These are phyloP conservation scores for Bergia sp. DNA, from an alignment of 92 coral and sea anemone genomes.

Conservation along the genomic window DNA sequence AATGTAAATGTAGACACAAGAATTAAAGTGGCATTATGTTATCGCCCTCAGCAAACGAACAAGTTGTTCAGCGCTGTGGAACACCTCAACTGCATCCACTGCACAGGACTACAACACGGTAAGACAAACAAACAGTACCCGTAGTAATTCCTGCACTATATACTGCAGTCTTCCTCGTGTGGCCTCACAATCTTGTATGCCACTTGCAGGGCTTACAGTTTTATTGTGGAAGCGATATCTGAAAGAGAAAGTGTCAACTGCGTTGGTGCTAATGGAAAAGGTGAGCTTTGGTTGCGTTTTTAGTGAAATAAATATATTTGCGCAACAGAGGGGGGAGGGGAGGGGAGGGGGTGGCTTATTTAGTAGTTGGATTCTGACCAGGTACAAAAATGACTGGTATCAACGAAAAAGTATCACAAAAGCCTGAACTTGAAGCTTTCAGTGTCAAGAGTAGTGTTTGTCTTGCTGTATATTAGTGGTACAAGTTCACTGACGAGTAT, in stretches of 20 bases:
- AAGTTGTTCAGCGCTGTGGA: conserved; percentile 75
- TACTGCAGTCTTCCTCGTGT: neutral
- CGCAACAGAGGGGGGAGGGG: neutral
- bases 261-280: conserved; percentile 89
- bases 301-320: neutral
- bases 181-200: neutral
- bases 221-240: conserved; percentile 80
- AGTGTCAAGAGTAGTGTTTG: too few relatives aligned
- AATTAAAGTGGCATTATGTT: neutral
- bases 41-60: conserved; percentile 57
- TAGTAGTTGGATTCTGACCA: too few relatives aligned
- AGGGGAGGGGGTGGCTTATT: too few relatives aligned
- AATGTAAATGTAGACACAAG: neutral
- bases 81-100: conserved; percentile 76
- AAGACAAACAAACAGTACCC: conserved; percentile 1
- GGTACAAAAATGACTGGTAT: too few relatives aligned
- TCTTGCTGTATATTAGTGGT: too few relatives aligned
- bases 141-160: too few relatives aligned
- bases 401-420: too few relatives aligned
- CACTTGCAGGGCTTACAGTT: conserved; percentile 71
- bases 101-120: conserved; percentile 84
- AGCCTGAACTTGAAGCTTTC: too few relatives aligned
- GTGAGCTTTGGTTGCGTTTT: conserved; percentile 40
- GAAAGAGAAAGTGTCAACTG: conserved; percentile 80
- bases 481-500: too few relatives aligned